Evolutionary conservation across 2,888 invertebrate genomes (phyloP).

Genomic region (Ophion obscuratus): DNA sequence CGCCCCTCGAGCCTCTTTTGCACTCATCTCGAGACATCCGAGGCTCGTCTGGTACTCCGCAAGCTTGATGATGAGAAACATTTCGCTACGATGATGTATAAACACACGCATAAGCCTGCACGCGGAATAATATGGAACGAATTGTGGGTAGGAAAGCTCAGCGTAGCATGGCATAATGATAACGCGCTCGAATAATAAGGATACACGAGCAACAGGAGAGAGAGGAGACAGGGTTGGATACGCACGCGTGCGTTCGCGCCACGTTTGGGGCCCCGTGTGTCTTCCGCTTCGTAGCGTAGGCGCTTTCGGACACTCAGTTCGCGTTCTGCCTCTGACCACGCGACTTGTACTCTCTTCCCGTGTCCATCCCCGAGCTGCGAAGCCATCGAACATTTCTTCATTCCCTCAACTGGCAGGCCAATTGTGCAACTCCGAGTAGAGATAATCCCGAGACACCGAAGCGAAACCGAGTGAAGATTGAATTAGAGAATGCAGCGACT

Average conservation of each 20-base stretch:
- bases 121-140: slow-evolving; percentile 37
- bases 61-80: slow-evolving; percentile 17
- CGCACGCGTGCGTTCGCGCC: slow-evolving; percentile 82
- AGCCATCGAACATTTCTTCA: not conserved
- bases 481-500: not conserved
- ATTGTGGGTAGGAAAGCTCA: slow-evolving; percentile 72
- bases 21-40: slow-evolving; percentile 10
- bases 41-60: not conserved
- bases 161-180: slow-evolving; percentile 80
- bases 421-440: not conserved
- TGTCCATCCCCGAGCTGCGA: not conserved
- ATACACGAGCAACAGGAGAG: slow-evolving; percentile 71
- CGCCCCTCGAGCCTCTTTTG: not conserved
- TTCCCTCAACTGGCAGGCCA: not conserved
- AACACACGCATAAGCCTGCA: not conserved
- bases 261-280: slow-evolving; percentile 78
- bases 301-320: slow-evolving; percentile 68
- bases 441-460: not conserved
- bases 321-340: slow-evolving; percentile 72
- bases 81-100: slow-evolving; percentile 42
- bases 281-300: slow-evolving; percentile 77
- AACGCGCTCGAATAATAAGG: slow-evolving; percentile 83
- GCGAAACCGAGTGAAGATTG: not conserved
- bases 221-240: slow-evolving; percentile 84
- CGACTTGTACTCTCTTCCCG: slow-evolving; percentile 13